These are phyloP conservation scores for Drosophila demipolita DNA, from an alignment of 2,888 invertebrate species.

Conservation along the genomic window DNA sequence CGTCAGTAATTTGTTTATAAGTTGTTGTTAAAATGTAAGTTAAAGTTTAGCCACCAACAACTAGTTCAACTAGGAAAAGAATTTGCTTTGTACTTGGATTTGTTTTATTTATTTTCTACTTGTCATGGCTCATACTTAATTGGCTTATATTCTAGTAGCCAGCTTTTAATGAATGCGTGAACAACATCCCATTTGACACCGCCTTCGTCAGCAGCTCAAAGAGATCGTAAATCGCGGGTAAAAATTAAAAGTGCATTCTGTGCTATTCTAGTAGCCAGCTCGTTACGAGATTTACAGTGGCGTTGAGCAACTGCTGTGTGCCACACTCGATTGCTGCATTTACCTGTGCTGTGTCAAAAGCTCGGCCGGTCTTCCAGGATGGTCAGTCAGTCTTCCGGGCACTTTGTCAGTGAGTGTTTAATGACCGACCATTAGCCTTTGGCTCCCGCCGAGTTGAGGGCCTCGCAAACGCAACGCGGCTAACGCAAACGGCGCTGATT, in stretches of 20 bases:
- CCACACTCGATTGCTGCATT: conserved; percentile 66
- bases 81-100: not conserved
- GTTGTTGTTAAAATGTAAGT: conserved; percentile 30
- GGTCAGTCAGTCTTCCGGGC: conserved; percentile 49
- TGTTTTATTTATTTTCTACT: not conserved
- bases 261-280: not conserved
- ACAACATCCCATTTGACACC: conserved; percentile 11
- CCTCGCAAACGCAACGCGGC: conserved; percentile 89
- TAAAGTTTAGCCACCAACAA: conserved; percentile 6
- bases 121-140: not conserved
- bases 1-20: conserved; percentile 43
- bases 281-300: not conserved
- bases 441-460: conserved; percentile 85
- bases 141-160: not conserved
- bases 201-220: not conserved
- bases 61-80: conserved; percentile 18
- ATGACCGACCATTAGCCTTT: conserved; percentile 64
- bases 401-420: conserved; percentile 78
- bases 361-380: conserved; percentile 45
- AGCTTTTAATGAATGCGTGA: conserved; percentile 3
- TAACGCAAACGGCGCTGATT: conserved; percentile 87
- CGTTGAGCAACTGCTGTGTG: conserved; percentile 51
- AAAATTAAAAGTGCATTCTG: not conserved
- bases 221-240: conserved; percentile 15
- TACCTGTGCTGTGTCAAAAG: conserved; percentile 71